A percentile compares a stretch with the other conserved stretches of the same genome.
Evolutionary conservation across 2,888 invertebrate genomes (phyloP).

Genomic region (Stenolophus ochropezus): DNA sequence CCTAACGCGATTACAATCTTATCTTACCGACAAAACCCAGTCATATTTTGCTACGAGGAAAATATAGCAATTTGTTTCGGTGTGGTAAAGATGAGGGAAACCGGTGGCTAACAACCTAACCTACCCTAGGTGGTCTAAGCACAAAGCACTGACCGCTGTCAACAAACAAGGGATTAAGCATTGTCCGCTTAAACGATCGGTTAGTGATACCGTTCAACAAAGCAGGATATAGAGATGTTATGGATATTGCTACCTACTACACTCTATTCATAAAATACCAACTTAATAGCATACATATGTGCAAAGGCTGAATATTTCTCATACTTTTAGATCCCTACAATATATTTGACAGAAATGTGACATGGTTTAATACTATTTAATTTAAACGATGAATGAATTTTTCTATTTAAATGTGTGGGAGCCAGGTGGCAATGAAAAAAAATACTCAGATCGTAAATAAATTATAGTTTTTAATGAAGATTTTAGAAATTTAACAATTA

Average conservation of each 20-base stretch:
- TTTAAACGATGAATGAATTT: too few relatives aligned
- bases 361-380: too few relatives aligned
- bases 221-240: not conserved
- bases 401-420: too few relatives aligned
- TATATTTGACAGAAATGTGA: too few relatives aligned
- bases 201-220: conserved; percentile 68
- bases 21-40: not conserved
- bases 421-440: too few relatives aligned
- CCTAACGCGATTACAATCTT: conserved; percentile 38
- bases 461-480: too few relatives aligned
- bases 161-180: conserved; percentile 73
- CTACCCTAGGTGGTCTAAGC: conserved; percentile 63
- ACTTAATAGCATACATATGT: too few relatives aligned
- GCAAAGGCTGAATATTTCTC: too few relatives aligned
- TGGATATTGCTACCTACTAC: not conserved
- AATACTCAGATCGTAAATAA: too few relatives aligned
- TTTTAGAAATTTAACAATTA: too few relatives aligned
- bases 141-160: conserved; percentile 66
- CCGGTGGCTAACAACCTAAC: not conserved
- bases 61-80: not conserved
- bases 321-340: too few relatives aligned
- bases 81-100: not conserved
- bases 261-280: not conserved
- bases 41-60: not conserved
- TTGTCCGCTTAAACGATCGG: conserved; percentile 72